phyloP scores from a whole-genome alignment of 2,888 invertebrate genomes.

The Habroteleia sp. region DNA sequence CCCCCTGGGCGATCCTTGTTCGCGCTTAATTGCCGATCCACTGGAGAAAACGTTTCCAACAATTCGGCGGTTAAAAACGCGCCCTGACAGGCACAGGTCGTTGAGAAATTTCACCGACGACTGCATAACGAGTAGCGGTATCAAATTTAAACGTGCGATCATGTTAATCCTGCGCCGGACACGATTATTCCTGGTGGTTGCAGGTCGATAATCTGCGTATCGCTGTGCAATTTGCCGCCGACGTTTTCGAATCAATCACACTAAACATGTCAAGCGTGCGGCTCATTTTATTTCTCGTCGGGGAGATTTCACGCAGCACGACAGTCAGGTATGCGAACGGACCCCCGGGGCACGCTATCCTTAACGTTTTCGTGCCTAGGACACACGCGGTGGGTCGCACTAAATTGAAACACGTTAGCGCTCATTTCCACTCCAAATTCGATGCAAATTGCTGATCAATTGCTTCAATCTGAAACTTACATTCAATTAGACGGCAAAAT shows the following conservation, averaged over 20 bases:
- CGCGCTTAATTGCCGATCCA: too few relatives aligned
- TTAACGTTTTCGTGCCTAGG: constrained; percentile 1
- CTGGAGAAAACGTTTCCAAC: too few relatives aligned
- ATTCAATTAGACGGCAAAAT: not conserved
- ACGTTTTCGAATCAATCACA: constrained; percentile 28
- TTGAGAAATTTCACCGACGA: constrained; percentile 4
- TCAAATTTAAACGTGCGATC: constrained; percentile 26
- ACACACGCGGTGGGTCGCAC: not conserved
- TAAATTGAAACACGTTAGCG: constrained; percentile 16
- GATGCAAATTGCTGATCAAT: not conserved
- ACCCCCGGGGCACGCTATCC: constrained; percentile 29
- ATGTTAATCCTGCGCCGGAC: constrained; percentile 20
- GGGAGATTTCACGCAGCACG: constrained; percentile 5
- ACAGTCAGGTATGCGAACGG: constrained; percentile 21
- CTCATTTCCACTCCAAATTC: constrained; percentile 6
- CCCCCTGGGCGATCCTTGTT: not conserved
- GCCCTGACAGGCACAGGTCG: not conserved
- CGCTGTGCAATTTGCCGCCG: constrained; percentile 28
- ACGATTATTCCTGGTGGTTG: constrained; percentile 11
- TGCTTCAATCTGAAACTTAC: not conserved
- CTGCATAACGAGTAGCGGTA: constrained; percentile 4
- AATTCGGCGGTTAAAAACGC: not conserved
- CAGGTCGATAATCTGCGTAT: constrained; percentile 21
- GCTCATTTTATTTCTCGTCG: constrained; percentile 5
- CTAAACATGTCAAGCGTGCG: constrained; percentile 21